Conservation (phyloP, 2,113 vertebrate species). For the Sakesphorus luctuosus region DNA sequence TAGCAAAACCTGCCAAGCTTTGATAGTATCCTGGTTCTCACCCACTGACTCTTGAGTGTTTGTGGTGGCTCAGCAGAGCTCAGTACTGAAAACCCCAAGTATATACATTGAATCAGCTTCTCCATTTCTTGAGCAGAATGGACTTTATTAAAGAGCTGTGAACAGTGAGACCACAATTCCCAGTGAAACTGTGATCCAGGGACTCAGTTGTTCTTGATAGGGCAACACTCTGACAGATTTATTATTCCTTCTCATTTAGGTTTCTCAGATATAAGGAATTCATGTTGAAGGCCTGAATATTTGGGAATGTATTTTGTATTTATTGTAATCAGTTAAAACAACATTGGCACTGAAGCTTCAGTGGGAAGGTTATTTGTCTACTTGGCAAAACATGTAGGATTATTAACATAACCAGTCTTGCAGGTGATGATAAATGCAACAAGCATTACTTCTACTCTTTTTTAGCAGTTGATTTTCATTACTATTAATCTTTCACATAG, state of each 20-base stretch:
- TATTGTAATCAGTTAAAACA: not conserved
- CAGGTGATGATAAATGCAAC: slow-evolving; percentile 35
- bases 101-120: accelerated
- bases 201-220: not conserved
- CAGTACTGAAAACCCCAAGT: not conserved
- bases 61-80: not conserved
- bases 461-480: not conserved
- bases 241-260: not conserved
- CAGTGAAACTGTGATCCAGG: not conserved
- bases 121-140: not conserved
- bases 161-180: not conserved
- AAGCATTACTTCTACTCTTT: not conserved
- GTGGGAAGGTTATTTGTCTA: not conserved
- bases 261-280: not conserved
- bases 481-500: not conserved
- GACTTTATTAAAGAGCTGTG: not conserved
- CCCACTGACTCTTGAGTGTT: not conserved
- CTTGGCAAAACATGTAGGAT: not conserved
- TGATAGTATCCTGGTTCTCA: not conserved
- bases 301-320: not conserved
- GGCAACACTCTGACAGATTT: not conserved
- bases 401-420: slow-evolving; percentile 63
- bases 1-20: not conserved
- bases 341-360: not conserved
- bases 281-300: not conserved